phyloP scores from a whole-genome alignment of 2,113 vertebrate species.

The Burhinus oedicnemus region DNA sequence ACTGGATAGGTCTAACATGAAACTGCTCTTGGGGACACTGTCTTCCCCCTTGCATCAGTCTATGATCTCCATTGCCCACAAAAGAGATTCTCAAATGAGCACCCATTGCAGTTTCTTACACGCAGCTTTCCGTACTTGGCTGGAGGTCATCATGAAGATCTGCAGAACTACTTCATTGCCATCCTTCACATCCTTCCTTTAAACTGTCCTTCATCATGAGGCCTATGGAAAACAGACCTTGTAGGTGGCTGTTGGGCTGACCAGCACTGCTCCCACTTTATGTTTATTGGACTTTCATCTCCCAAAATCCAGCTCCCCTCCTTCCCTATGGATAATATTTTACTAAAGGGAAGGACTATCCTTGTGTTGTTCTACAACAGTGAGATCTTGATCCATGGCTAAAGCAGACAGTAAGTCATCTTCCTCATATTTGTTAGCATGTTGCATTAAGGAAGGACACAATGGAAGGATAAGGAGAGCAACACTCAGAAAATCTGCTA shows the following conservation, averaged over 20 bases:
- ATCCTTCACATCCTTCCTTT: not conserved
- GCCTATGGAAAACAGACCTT: not conserved
- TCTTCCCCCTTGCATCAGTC: not conserved
- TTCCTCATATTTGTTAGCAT: not conserved
- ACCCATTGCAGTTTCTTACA: fast-evolving
- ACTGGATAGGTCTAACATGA: not conserved
- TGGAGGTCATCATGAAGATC: not conserved
- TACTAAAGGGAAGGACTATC: not conserved
- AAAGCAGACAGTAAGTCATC: not conserved
- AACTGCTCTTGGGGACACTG: not conserved
- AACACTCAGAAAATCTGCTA: not conserved
- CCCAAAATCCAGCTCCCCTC: not conserved
- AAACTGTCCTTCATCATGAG: not conserved
- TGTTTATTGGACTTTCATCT: not conserved
- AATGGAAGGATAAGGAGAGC: not conserved
- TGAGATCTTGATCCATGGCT: not conserved
- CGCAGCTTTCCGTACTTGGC: not conserved
- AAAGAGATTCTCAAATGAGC: not conserved
- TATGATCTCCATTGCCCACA: not conserved
- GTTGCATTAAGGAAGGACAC: not conserved
- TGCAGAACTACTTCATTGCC: not conserved
- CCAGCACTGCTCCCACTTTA: not conserved
- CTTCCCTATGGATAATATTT: not conserved
- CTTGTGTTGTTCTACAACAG: not conserved
- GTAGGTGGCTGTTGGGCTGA: not conserved